phyloP scores from a whole-genome alignment of 1,140 invertebrate genomes.

The Drosophila obscura region DNA sequence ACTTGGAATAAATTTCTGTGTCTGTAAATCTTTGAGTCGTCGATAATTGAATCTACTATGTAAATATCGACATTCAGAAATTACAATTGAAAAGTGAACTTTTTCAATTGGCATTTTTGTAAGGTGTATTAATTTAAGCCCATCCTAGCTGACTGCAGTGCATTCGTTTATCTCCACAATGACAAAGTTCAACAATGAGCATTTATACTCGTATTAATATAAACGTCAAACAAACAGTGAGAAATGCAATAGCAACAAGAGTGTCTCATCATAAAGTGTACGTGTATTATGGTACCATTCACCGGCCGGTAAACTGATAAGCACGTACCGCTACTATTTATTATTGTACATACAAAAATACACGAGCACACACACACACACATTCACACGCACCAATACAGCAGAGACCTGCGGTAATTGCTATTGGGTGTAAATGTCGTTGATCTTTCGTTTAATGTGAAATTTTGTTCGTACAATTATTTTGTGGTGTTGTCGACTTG shows the following conservation, averaged over 20 bases:
- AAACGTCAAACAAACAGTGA: constrained; percentile 39
- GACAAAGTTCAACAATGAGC: constrained; percentile 26
- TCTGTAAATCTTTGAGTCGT: not conserved
- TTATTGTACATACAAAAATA: not conserved
- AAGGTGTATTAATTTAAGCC: too few relatives aligned
- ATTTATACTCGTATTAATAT: constrained; percentile 43
- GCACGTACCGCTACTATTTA: constrained; percentile 32
- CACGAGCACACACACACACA: constrained; percentile 8
- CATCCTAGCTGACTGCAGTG: not conserved
- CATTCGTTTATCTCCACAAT: constrained; percentile 18
- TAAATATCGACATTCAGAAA: not conserved
- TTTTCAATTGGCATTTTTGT: too few relatives aligned
- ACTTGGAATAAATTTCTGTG: constrained; percentile 3
- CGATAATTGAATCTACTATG: constrained; percentile 14
- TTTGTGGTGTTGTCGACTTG: not conserved
- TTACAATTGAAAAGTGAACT: too few relatives aligned
- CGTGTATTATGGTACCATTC: constrained; percentile 39
- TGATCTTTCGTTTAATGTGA: constrained; percentile 44
- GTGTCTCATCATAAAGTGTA: constrained; percentile 4
- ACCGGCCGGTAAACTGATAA: constrained; percentile 74
- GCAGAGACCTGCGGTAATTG: constrained; percentile 17
- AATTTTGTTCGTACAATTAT: constrained; percentile 21
- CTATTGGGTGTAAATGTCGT: constrained; percentile 41
- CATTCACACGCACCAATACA: constrained; percentile 10
- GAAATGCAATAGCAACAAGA: constrained; percentile 32